phyloP scores from a whole-genome alignment of 2,888 invertebrate species.

The Trissolcus brochymenae region DNA sequence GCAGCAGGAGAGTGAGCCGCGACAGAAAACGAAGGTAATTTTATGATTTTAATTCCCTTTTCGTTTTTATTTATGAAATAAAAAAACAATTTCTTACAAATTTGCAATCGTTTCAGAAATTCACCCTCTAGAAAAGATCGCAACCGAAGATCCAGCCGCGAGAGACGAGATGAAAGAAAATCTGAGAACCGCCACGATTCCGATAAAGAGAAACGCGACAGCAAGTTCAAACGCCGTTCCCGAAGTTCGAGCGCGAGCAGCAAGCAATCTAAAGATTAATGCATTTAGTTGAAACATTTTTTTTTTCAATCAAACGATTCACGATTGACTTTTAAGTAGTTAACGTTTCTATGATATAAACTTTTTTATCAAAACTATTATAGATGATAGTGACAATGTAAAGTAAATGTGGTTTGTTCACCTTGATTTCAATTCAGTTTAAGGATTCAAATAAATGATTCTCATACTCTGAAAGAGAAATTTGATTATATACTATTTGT shows the following conservation, averaged over 20 bases:
- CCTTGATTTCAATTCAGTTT: no score
- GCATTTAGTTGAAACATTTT: neutral
- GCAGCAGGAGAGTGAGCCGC: slow-evolving; percentile 64
- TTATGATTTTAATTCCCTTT: neutral
- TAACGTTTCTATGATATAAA: neutral
- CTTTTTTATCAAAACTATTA: neutral
- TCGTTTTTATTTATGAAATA: neutral
- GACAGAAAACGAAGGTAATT: slow-evolving; percentile 62
- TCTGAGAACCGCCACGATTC: slow-evolving; percentile 59
- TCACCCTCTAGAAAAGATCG: slow-evolving; percentile 65
- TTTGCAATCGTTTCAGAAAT: slow-evolving; percentile 42
- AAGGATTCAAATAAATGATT: no score
- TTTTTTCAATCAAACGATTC: neutral
- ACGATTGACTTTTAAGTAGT: no score
- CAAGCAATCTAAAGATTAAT: slow-evolving; percentile 67
- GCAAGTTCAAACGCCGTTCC: slow-evolving; percentile 70
- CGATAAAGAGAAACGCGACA: slow-evolving; percentile 56
- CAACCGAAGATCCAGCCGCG: slow-evolving; percentile 62
- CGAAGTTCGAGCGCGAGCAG: slow-evolving; percentile 69
- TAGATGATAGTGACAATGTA: neutral
- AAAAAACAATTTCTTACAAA: neutral
- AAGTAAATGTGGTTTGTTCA: no score
- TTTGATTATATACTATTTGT: no score
- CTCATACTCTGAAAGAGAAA: no score
- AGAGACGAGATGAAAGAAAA: slow-evolving; percentile 64